These are phyloP conservation scores for Phengaris alcon DNA, from an alignment of 2,888 invertebrate genomes.

Conservation along the genomic window DNA sequence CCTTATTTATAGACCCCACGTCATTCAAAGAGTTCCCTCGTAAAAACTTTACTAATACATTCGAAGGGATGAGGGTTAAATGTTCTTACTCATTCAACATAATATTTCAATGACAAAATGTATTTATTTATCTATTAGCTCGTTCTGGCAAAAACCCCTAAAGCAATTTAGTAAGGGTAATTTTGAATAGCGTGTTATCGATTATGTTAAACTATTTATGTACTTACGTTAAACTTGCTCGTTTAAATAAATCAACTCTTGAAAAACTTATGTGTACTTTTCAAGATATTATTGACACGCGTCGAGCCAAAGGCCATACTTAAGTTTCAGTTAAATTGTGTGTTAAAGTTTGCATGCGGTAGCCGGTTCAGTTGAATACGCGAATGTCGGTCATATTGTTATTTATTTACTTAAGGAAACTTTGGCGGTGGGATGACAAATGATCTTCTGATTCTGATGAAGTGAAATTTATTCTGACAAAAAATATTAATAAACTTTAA, in stretches of 20 bases:
- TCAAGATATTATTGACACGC: conserved; percentile 18
- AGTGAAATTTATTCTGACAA: conserved; percentile 7
- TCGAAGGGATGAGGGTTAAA: background rate
- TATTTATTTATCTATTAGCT: background rate
- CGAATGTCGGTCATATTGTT: conserved; percentile 16
- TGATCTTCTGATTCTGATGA: background rate
- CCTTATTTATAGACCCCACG: conserved; percentile 56
- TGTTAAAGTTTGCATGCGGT: conserved; percentile 6
- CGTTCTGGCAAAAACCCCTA: background rate
- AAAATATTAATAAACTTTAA: conserved; percentile 19
- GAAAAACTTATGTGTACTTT: background rate
- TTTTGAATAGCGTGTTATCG: background rate
- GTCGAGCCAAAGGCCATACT: conserved; percentile 12
- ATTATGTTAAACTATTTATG: background rate
- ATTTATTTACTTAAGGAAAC: conserved; percentile 9
- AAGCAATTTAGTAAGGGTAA: background rate
- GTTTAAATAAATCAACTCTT: background rate
- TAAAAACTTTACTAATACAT: conserved; percentile 22
- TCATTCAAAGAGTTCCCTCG: conserved; percentile 4
- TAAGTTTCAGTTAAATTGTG: conserved; percentile 19
- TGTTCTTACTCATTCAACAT: background rate
- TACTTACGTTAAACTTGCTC: background rate
- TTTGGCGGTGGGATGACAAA: conserved; percentile 16
- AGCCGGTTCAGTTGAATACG: background rate
- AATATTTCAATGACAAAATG: conserved; percentile 4